Evolutionary conservation across 2,113 vertebrate genomes (phyloP), one percentile per base, ranked within the genome.

Genomic region (Lepisosteus oculatus): DNA sequence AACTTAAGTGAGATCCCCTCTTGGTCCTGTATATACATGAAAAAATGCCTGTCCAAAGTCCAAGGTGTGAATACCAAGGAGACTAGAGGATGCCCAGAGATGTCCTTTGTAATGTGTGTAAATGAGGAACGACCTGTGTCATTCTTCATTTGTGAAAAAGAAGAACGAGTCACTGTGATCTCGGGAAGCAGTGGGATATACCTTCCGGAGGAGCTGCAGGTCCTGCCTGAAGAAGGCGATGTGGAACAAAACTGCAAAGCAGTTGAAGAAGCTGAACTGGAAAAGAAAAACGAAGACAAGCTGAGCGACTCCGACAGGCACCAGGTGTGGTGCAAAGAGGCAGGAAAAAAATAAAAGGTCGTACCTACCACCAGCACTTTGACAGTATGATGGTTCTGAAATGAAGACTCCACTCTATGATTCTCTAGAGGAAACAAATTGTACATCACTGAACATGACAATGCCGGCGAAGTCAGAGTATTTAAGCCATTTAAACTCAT

Each of bases 261-360:
- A 86, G 85, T 94, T 94, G 76, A 93, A 90, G 86, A 94, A 94
- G 51, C 88, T 92, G 78, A 94, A 94, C 93, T 94, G 75, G 2
- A 69, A 70, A 45, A 65, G 63, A 76, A 54, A 70, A 13, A 64
- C 15, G 64, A 67, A 59, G 13, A 59, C 57, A 59, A 3, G 5
- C 4, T 59, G 11, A 59, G 12, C n/a, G 14, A 3, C n/a, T 59
- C 57, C 57, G 14, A 15, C 13, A 13, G 13, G 3, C 57, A 3
- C 57, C 57, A 13, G 8, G 67, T 15, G 9, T 8, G 12, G 3
- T 6, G 5, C 57, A 14, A 43, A 29, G 41, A 61, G 11, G 42
- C 9, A 14, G 44, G 29, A 55, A 43, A 57, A 43, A 15, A 68
- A 71, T 0, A 43, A 43, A 8, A 47, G 76, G 41, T 65, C 15